A percentile compares a stretch with the other conserved stretches of the same genome.
phyloP scores from a whole-genome alignment of 2,888 invertebrate species.

The Brenthis daphne region DNA sequence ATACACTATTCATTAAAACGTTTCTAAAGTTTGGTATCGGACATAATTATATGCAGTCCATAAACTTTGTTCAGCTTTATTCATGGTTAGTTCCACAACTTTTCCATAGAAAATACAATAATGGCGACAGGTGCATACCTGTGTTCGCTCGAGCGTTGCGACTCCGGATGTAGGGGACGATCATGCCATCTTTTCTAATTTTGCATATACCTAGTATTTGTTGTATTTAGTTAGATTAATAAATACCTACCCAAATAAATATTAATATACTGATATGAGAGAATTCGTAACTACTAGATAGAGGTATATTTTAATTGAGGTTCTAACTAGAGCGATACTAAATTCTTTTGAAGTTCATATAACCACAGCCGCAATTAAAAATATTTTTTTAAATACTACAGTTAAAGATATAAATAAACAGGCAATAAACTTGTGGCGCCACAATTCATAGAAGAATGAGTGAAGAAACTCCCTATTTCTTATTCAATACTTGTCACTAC shows the following conservation, averaged over 20 bases:
- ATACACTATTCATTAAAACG: slow-evolving; percentile 10
- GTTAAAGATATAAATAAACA: background rate
- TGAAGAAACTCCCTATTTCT: slow-evolving; percentile 19
- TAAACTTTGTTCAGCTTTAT: slow-evolving; percentile 38
- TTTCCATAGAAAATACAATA: slow-evolving; percentile 45
- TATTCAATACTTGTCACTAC: slow-evolving; percentile 47
- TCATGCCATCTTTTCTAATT: slow-evolving; percentile 36
- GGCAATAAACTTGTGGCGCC: slow-evolving; percentile 15
- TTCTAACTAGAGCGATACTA: too few relatives aligned
- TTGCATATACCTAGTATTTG: slow-evolving; percentile 27
- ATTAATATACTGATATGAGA: background rate
- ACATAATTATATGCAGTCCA: slow-evolving; percentile 2
- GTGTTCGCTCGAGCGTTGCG: slow-evolving; percentile 59
- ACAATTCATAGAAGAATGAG: slow-evolving; percentile 13
- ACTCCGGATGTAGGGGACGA: slow-evolving; percentile 48
- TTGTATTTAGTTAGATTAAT: background rate
- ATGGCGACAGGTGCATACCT: slow-evolving; percentile 70
- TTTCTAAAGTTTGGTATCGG: slow-evolving; percentile 2
- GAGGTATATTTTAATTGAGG: too few relatives aligned
- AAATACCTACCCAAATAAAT: background rate
- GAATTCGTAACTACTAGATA: too few relatives aligned
- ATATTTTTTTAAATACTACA: background rate
- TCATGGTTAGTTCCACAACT: slow-evolving; percentile 31
- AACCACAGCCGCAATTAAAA: too few relatives aligned
- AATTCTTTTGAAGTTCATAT: too few relatives aligned